A percentile compares a stretch with the other conserved stretches of the same genome.
Conservation (phyloP, 1,140 invertebrate species). For the Drosophila hydei region DNA sequence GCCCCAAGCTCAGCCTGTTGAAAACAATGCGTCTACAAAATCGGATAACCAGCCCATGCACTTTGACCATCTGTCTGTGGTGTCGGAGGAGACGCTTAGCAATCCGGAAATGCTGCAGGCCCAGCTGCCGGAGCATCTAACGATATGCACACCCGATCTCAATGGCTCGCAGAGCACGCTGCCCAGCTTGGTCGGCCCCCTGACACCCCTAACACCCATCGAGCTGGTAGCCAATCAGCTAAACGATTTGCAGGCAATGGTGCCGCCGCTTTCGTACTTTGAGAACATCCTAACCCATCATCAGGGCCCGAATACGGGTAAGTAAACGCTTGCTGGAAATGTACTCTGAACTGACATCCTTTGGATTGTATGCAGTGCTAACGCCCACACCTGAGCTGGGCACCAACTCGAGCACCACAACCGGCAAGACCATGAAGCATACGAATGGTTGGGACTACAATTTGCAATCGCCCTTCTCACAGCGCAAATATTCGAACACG, state of each 20-base stretch:
- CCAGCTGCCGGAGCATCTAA: conserved; percentile 60
- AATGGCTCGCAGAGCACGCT: conserved; percentile 74
- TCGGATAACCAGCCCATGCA: conserved; percentile 85
- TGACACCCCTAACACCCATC: conserved; percentile 76
- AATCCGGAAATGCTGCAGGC: conserved; percentile 84
- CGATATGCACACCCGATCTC: conserved; percentile 57
- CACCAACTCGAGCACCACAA: conserved; percentile 69
- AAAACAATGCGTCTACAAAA: conserved; percentile 79
- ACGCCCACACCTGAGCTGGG: conserved; percentile 68
- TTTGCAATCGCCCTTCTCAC: conserved; percentile 75
- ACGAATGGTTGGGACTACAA: conserved; percentile 83
- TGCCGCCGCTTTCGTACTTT: conserved; percentile 81
- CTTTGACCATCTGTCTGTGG: conserved; percentile 90
- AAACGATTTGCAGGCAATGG: conserved; percentile 75
- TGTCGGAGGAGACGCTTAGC: conserved; percentile 88
- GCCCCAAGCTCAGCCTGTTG: conserved; percentile 53
- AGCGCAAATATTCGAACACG: conserved; percentile 68
- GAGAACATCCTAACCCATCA: conserved; percentile 79
- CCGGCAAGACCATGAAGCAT: conserved; percentile 70
- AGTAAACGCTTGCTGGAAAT: background rate
- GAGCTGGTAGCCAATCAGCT: conserved; percentile 80
- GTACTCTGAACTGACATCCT: background rate
- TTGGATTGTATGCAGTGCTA: conserved; percentile 31
- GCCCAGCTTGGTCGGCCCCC: conserved; percentile 70
- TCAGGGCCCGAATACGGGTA: conserved; percentile 58